These are phyloP conservation scores for Spisula solida DNA, from an alignment of 2,888 invertebrate species.

Conservation along the genomic window DNA sequence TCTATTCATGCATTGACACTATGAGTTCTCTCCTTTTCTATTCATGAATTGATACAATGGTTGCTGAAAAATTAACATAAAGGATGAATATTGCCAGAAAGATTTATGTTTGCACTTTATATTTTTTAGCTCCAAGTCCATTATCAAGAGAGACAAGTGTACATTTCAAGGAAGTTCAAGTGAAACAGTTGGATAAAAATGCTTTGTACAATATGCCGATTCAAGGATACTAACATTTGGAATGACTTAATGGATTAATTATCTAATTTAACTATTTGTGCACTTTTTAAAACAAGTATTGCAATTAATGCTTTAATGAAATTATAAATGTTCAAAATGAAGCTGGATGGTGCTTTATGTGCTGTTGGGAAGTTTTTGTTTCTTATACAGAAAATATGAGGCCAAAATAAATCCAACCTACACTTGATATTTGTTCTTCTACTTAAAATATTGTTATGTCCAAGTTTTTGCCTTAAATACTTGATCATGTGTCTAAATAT, in stretches of 20 bases:
- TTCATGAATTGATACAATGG: too few relatives aligned
- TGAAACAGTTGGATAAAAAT: constrained; percentile 83
- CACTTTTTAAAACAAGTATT: neutral
- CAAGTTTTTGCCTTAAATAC: too few relatives aligned
- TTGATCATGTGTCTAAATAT: too few relatives aligned
- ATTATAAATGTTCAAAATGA: neutral
- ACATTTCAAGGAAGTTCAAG: constrained; percentile 83
- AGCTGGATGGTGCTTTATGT: neutral
- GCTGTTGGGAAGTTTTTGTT: neutral
- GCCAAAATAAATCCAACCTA: neutral
- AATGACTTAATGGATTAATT: neutral
- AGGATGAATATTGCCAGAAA: too few relatives aligned
- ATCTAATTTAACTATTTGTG: neutral
- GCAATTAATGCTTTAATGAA: neutral
- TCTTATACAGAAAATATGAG: neutral
- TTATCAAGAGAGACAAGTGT: constrained; percentile 81
- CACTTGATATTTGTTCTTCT: too few relatives aligned
- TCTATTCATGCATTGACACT: too few relatives aligned
- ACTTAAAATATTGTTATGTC: too few relatives aligned
- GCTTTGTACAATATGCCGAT: constrained; percentile 81
- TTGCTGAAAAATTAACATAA: too few relatives aligned
- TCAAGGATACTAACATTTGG: constrained; percentile 72
- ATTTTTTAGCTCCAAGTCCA: constrained; percentile 48
- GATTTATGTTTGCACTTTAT: neutral
- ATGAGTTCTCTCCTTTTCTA: too few relatives aligned